A percentile compares a stretch with the other conserved stretches of the same genome.
Evolutionary conservation across 1,140 invertebrate genomes (phyloP).

Genomic region (Tribolium castaneum): DNA sequence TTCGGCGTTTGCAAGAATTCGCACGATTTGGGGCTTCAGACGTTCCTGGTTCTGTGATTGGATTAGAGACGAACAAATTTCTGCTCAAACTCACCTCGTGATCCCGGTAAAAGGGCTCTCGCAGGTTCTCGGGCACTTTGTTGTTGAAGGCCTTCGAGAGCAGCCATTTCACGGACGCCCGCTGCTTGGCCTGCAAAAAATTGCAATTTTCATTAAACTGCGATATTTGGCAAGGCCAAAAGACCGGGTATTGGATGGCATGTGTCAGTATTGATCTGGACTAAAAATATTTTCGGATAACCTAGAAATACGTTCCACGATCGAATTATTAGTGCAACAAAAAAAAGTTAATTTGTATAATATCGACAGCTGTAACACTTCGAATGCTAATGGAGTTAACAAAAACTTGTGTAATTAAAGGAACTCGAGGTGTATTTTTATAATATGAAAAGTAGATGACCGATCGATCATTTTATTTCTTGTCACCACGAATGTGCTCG

Average conservation of each 20-base stretch:
- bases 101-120: slow-evolving; percentile 95
- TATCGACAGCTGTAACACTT: not conserved
- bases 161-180: slow-evolving; percentile 97
- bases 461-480: not conserved
- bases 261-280: not conserved
- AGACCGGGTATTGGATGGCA: not conserved
- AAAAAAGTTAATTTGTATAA: not conserved
- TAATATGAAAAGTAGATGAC: not conserved
- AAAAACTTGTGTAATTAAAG: not conserved
- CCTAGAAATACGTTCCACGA: not conserved
- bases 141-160: slow-evolving; percentile 97
- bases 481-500: not conserved
- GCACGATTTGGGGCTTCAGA: slow-evolving; percentile 92
- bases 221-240: not conserved
- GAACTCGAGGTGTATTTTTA: not conserved
- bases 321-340: not conserved
- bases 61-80: not conserved
- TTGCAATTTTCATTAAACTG: too few relatives aligned
- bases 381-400: not conserved
- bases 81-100: slow-evolving; percentile 77
- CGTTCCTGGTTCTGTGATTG: slow-evolving; percentile 87
- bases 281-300: slow-evolving; percentile 29
- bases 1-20: slow-evolving; percentile 93
- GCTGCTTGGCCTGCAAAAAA: slow-evolving; percentile 91
- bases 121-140: slow-evolving; percentile 92